Conservation (phyloP, 1,140 invertebrate species). For the Sweltsa coloradensis region DNA sequence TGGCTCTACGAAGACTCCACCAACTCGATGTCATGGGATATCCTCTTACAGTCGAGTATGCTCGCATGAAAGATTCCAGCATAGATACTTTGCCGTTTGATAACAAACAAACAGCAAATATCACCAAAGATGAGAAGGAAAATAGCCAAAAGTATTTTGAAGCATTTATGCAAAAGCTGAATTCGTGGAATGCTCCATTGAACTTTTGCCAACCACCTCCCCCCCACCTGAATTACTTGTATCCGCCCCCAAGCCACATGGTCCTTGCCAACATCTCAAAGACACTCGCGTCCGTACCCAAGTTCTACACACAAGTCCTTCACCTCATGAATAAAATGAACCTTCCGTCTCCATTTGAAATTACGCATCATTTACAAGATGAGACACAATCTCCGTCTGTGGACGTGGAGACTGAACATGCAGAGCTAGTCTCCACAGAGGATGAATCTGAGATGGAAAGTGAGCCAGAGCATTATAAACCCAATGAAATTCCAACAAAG, state of each 20-base stretch:
- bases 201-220: slow-evolving; percentile 59
- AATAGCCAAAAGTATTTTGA: slow-evolving; percentile 33
- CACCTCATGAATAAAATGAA: slow-evolving; percentile 97
- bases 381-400: slow-evolving; percentile 11
- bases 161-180: slow-evolving; percentile 51
- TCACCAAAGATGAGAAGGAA: slow-evolving; percentile 17
- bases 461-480: slow-evolving; percentile 38
- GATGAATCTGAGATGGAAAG: slow-evolving; percentile 75
- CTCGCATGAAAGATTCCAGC: slow-evolving; percentile 29
- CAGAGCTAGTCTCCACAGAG: slow-evolving; percentile 23
- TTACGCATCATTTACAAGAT: slow-evolving; percentile 23
- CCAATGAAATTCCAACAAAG: slow-evolving; percentile 35
- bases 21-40: slow-evolving; percentile 46
- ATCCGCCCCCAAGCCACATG: slow-evolving; percentile 57
- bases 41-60: slow-evolving; percentile 48
- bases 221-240: slow-evolving; percentile 56
- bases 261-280: slow-evolving; percentile 69
- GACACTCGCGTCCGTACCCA: slow-evolving; percentile 55
- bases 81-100: neutral
- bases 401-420: neutral
- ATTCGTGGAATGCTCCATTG: slow-evolving; percentile 50
- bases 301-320: slow-evolving; percentile 73
- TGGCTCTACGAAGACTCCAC: slow-evolving; percentile 45
- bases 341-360: slow-evolving; percentile 71
- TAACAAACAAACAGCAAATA: neutral